Conservation (phyloP, 2,797 vertebrate genomes). For the Peromyscus attwateri region DNA sequence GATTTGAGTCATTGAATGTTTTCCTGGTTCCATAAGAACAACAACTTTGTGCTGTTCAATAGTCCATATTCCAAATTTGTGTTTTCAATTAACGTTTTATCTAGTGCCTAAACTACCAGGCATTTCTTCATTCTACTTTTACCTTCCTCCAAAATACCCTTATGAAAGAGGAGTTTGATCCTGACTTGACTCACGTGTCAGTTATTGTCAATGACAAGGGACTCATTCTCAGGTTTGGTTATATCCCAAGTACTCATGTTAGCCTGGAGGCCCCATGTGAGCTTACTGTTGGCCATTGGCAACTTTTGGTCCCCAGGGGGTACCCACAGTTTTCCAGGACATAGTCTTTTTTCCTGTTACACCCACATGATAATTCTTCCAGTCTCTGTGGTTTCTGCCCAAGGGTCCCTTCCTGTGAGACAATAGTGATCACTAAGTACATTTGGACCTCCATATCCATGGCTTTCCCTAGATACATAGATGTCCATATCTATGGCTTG, state of each 20-base stretch:
- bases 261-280: not conserved
- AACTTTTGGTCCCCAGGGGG: not conserved
- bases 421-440: not conserved
- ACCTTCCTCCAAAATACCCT: not conserved
- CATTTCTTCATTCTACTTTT: not conserved
- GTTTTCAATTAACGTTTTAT: conserved; percentile 42
- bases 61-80: not conserved
- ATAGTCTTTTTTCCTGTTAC: not conserved
- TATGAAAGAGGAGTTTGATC: not conserved
- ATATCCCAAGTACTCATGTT: not conserved
- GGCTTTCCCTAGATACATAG: not conserved
- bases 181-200: not conserved
- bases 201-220: not conserved
- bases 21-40: not conserved
- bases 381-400: not conserved
- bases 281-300: not conserved
- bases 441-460: not conserved
- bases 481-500: not conserved
- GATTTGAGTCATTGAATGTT: conserved; percentile 8
- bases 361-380: not conserved
- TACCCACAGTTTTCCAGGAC: not conserved
- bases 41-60: not conserved
- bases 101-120: not conserved
- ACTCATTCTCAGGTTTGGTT: not conserved
- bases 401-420: not conserved